Evolutionary conservation across 2,888 invertebrate species (phyloP).

Genomic region (Agrochola macilenta): DNA sequence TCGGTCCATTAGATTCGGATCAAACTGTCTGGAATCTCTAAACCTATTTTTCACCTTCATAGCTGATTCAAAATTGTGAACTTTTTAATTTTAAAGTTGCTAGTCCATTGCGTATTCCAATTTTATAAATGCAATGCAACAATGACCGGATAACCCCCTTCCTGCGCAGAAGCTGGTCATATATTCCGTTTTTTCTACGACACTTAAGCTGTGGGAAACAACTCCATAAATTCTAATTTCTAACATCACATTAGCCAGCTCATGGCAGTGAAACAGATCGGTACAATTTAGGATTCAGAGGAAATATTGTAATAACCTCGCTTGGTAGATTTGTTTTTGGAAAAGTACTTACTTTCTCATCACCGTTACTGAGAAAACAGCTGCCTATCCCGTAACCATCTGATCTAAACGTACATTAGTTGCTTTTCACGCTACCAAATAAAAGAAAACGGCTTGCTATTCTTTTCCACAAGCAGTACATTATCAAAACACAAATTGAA

Average conservation of each 20-base stretch:
- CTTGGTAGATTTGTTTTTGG: neutral
- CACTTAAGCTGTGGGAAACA: slow-evolving; percentile 20
- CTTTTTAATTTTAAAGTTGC: slow-evolving; percentile 4
- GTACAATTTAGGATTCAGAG: slow-evolving; percentile 4
- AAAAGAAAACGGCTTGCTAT: neutral
- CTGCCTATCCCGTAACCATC: neutral
- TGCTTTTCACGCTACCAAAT: neutral
- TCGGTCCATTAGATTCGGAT: no score
- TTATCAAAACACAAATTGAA: neutral
- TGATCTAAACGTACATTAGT: neutral
- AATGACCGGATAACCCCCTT: slow-evolving; percentile 38
- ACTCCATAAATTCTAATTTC: slow-evolving; percentile 1
- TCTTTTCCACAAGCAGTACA: neutral
- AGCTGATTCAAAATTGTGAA: slow-evolving; percentile 14
- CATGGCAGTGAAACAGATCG: neutral
- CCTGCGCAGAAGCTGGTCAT: slow-evolving; percentile 27
- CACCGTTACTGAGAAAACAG: neutral
- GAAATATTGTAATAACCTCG: neutral
- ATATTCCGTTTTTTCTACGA: slow-evolving; percentile 13
- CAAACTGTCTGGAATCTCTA: no score
- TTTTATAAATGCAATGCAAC: slow-evolving; percentile 43
- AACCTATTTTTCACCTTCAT: neutral
- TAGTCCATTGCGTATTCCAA: slow-evolving; percentile 26
- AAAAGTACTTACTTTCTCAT: neutral
- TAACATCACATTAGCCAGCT: slow-evolving; percentile 3